Base-by-base conservation (phyloP, 2,888 invertebrate genomes). In the Congeria kusceri region DNA sequence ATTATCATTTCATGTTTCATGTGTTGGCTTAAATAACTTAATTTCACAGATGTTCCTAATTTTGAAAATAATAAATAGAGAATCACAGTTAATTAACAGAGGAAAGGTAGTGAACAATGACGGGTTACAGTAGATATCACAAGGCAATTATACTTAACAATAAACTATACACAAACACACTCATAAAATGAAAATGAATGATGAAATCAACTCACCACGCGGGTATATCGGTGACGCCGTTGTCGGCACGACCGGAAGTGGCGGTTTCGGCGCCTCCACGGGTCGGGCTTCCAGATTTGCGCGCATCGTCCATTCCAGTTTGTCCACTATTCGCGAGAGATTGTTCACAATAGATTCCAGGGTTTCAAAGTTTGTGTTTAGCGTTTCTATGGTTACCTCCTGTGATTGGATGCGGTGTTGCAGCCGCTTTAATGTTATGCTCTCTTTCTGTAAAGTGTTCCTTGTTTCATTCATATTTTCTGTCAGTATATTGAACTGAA, bases 331-430 rank as follows among this genome's bases (percentile, higher is more conserved):
- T 13, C 62, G 58, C 46, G 86, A 76, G 29, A 87, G 57, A 71
- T 85, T 87, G 53, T 74, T 70, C n/a, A 87, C 83, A 49, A 87
- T 80, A 28, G 69, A 47, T 25, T 87, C 86, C 46, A 87, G 44
- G 7, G 80, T 58, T 39, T 75, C 81, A 76, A 85, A 87, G 58
- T 78, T 83, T n/a, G 62, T 56, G 58, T 80, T 84, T 59, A 85
- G 59, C 58, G 66, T 74, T 9, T 85, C 85, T 57, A 81, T 67
- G 68, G 63, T 83, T 64, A 65, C 71, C 46, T 83, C 82, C 44
- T 85, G 85, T 29, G 81, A 67, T 25, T 72, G 71, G 53, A 87
- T 77, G 63, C 79, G 79, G 44, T 84, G 80, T 63, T 74, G 70
- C 18, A 87, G 67, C 25, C 68, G 64, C 61, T 78, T 75, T 39